Evolutionary conservation across 2,797 vertebrate genomes (phyloP), one percentile per base, ranked within the genome.

Genomic region (Cirrhinus mrigala): DNA sequence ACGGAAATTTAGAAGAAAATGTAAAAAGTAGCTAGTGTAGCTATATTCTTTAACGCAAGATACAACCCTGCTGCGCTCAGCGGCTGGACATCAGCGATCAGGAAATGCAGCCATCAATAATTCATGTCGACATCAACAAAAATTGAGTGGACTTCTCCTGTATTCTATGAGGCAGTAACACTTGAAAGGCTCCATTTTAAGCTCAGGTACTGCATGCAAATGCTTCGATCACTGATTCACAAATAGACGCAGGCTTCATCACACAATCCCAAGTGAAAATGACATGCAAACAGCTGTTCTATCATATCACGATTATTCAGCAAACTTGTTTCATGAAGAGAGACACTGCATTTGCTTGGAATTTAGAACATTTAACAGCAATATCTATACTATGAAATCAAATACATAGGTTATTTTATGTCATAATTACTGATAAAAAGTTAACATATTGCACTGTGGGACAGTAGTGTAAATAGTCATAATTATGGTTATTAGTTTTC

Each of bases 141-240:
- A 90, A 86, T 73, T 24, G 75, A 85, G 33, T 87, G 79, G 90
- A 88, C 83, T 82, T 66, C 76, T 50, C n/a, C 6, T 56, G 33
- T 78, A 74, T 69, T 82, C 77, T 70, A 84, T 8, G 60, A 91
- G 86, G 83, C 86, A 85, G 27, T 18, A 48, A 10, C 33, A 48
- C 33, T 88, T 86, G 54, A 92, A 91, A 90, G 85, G 54, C 87
- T 92, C 89, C 92, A 85, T 93, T 90, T 94, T 90, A 60, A 54
- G 88, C 79, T 90, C 7, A 27, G 40, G 68, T 85, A 83, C 86
- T n/a, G 71, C 89, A 73, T 90, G 88, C 82, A 90, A 91, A 81
- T 58, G 70, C 76, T 90, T 91, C 46, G 79, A 92, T 92, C 90
- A 70, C 82, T 90, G 80, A 86, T 89, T 93, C 89, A 83, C 79